These are phyloP conservation scores for Amazona vittata DNA, from an alignment of 2,113 vertebrate genomes.

Conservation along the genomic window DNA sequence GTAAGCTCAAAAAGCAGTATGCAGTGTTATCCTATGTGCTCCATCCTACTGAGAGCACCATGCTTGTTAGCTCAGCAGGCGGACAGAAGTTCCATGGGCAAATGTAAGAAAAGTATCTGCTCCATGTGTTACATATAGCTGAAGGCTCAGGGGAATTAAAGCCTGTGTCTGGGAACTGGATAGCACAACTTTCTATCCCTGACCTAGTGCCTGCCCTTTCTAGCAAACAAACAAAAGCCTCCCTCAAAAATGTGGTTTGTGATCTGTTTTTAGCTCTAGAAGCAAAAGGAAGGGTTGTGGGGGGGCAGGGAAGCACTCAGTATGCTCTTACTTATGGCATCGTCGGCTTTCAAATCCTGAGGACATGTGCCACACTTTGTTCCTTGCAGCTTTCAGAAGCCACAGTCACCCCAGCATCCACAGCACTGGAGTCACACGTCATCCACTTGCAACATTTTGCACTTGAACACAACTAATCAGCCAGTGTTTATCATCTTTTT, in stretches of 20 bases:
- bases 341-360: background rate
- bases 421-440: fast-evolving
- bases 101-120: background rate
- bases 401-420: fast-evolving
- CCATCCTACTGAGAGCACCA: background rate
- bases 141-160: background rate
- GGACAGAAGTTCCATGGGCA: background rate
- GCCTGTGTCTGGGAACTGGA: conserved; percentile 51
- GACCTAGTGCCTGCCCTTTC: conserved; percentile 52
- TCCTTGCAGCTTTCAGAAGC: background rate
- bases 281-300: background rate
- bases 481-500: background rate
- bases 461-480: background rate
- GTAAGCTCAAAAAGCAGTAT: background rate
- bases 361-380: background rate
- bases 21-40: background rate
- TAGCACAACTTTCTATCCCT: conserved; percentile 10
- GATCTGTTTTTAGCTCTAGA: conserved; percentile 22
- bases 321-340: background rate
- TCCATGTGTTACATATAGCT: background rate
- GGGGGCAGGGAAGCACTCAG: background rate
- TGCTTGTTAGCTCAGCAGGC: background rate
- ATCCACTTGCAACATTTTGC: background rate
- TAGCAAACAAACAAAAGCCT: conserved; percentile 17
- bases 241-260: background rate